Base-by-base conservation (phyloP, 1,140 invertebrate species). In the Drosophila punjabiensis region DNA sequence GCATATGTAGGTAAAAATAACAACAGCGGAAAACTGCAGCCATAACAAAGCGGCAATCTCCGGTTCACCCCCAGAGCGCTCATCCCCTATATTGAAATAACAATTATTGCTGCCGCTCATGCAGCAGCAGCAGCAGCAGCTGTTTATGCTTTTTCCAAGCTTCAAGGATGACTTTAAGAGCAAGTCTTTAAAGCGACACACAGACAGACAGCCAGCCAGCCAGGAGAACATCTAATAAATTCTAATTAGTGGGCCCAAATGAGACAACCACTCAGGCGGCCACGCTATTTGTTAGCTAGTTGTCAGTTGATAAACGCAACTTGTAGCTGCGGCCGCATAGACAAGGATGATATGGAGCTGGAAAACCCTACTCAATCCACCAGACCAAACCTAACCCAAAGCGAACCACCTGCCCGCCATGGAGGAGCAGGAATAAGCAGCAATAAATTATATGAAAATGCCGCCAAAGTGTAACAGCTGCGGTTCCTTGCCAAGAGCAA, bases 391-490 rank as follows among this genome's bases (percentile, higher is more conserved):
- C 59, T 43, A 75, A 58, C 58, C 71, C 55, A 39, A 39, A 39
- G 55, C 9, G 7, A 39, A 39, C 35, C 64, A 62, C 60, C 66
- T 81, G 76, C 50, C 76, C 73, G 63, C 69, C 35, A 14, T 64
- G 63, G 48, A 69, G 50, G 76, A 67, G 24, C 7, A 14, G 5
- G 10, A 20, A 43, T 24, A 33, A 68, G 73, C 13, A 35, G 86
- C 79, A 89, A 89, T 89, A 89, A 89, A 89, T 89, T 89, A 89
- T 90, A 89, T 82, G 82, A 89, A 85, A 89, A 85, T 80, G 86
- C 86, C 86, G 82, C 86, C 76, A 90, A 89, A 89, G 86, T 86
- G 79, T 82, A 89, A 79, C 86, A 89, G 86, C 86, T 89, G 86
- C 73, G 85, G 81, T 81, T 79, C 69, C 69, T 64, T 61, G 74